A percentile compares a stretch with the other conserved stretches of the same genome.
Conservation (phyloP, 2,113 vertebrate genomes). For the Cavia aperea region DNA sequence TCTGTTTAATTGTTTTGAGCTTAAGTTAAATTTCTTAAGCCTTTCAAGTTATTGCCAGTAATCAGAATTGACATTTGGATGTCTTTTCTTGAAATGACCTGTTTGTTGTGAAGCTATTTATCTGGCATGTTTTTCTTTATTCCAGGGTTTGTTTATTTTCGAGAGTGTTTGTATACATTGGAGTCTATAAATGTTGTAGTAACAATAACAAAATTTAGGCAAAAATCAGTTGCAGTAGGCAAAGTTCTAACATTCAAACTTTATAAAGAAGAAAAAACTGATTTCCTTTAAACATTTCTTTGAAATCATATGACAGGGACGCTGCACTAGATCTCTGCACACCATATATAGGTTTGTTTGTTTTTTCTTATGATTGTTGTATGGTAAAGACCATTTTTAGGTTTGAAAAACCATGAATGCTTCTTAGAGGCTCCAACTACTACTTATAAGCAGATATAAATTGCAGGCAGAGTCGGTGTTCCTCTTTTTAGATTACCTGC, state of each 20-base stretch:
- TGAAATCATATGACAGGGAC: conserved; percentile 25
- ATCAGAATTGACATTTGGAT: conserved; percentile 33
- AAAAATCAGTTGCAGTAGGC: conserved; percentile 41
- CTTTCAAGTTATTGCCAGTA: conserved; percentile 54
- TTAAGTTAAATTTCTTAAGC: conserved; percentile 55
- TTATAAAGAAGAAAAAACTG: background rate
- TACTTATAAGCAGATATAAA: background rate
- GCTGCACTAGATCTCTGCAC: conserved; percentile 19
- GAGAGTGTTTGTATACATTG: background rate
- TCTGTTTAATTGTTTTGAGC: conserved; percentile 42
- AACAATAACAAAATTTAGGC: background rate
- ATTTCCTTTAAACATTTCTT: conserved; percentile 21
- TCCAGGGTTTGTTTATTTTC: background rate
- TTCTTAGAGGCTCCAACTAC: conserved; percentile 1
- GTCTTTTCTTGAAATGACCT: conserved; percentile 54
- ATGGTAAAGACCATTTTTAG: conserved; percentile 27
- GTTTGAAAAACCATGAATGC: conserved; percentile 15
- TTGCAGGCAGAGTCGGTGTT: background rate
- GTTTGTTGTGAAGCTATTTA: conserved; percentile 46
- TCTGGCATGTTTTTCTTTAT: background rate
- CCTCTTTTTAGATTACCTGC: conserved; percentile 15
- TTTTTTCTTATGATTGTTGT: background rate
- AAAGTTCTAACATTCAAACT: background rate
- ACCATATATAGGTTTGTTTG: background rate
- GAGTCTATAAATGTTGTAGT: background rate